phyloP scores from a whole-genome alignment of 1,140 invertebrate genomes.

The Trichogramma pretiosum region DNA sequence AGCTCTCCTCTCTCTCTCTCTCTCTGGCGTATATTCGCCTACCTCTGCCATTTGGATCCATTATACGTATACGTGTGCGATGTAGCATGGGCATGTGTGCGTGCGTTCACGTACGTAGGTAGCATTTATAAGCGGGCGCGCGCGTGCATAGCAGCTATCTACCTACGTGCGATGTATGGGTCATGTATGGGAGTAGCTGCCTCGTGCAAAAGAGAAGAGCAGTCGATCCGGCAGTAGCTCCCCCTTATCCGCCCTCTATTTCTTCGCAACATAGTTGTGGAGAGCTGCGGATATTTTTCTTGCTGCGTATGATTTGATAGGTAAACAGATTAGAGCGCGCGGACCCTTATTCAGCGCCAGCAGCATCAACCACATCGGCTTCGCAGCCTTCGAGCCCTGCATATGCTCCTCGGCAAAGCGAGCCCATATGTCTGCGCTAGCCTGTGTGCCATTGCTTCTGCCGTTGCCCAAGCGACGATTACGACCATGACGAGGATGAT shows the following conservation, averaged over 20 bases:
- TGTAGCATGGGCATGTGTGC: neutral
- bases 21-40: neutral
- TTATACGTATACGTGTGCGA: neutral
- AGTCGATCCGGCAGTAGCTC: too few species aligned
- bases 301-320: neutral
- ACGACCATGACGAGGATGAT: too few species aligned
- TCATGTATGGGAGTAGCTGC: too few species aligned
- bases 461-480: neutral
- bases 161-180: too few species aligned
- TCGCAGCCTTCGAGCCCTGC: too few species aligned
- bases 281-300: neutral
- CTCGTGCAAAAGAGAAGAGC: too few species aligned
- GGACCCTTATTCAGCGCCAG: neutral
- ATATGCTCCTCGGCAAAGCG: too few species aligned
- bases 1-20: constrained; percentile 9
- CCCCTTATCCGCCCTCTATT: neutral
- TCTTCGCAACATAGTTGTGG: neutral
- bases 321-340: constrained; percentile 7
- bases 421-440: too few species aligned
- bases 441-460: too few species aligned
- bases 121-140: neutral
- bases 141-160: too few species aligned
- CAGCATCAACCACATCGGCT: too few species aligned
- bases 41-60: neutral
- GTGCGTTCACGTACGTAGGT: neutral